Percentiles rank a stretch among this genome's conserved stretches.
phyloP scores from a whole-genome alignment of 2,888 invertebrate genomes.

The Lepidonotus clava region DNA sequence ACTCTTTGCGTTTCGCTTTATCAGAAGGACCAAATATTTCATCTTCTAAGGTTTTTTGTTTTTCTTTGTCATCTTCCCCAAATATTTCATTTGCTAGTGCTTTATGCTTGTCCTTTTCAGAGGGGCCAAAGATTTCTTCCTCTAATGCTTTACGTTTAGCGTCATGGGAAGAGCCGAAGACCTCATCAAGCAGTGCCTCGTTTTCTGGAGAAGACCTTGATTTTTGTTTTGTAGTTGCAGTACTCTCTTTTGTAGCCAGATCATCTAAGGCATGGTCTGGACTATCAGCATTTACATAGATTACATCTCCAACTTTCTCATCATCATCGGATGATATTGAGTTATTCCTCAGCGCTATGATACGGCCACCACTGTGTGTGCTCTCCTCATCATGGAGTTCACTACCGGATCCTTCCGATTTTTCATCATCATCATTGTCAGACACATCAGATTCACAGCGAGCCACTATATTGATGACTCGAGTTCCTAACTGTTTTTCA shows the following conservation, averaged over 20 bases:
- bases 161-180: background rate
- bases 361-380: constrained; percentile 22
- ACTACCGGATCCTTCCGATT: background rate
- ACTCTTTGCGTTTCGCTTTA: background rate
- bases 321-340: constrained; percentile 17
- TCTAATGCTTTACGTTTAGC: background rate
- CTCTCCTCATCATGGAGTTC: background rate
- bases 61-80: constrained; percentile 2
- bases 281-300: background rate
- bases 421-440: background rate
- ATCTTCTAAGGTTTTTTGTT: background rate
- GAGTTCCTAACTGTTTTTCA: too few species aligned
- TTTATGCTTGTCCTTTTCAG: too few species aligned
- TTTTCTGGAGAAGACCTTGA: background rate
- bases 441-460: too few species aligned
- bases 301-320: background rate
- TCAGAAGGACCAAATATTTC: constrained; percentile 1
- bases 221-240: background rate
- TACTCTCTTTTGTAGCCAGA: background rate
- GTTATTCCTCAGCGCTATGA: background rate
- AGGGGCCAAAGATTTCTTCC: constrained; percentile 9
- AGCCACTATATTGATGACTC: too few species aligned
- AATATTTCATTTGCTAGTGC: background rate
- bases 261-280: background rate
- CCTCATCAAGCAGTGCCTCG: background rate